These are phyloP conservation scores for Phrynocephalus vlangalii DNA, from an alignment of 2,797 vertebrate genomes.

Conservation along the genomic window DNA sequence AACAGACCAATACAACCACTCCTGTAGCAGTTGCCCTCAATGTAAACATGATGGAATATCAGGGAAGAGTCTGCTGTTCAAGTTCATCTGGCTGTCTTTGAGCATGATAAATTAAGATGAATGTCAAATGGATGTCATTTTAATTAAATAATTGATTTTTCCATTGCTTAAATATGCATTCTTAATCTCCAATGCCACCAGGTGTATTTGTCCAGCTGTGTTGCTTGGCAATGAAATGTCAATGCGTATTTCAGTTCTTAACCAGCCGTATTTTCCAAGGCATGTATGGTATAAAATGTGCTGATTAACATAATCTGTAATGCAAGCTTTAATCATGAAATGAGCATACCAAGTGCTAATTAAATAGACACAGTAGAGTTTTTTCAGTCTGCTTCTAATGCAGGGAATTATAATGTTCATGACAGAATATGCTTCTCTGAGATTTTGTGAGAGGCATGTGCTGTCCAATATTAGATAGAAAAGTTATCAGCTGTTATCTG, in stretches of 20 bases:
- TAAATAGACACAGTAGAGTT: background rate
- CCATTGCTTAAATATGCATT: background rate
- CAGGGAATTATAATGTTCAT: background rate
- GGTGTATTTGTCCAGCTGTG: background rate
- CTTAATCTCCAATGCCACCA: background rate
- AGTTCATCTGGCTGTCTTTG: constrained; percentile 1
- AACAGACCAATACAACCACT: background rate
- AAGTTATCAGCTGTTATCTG: background rate
- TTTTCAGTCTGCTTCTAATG: background rate
- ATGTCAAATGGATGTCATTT: background rate
- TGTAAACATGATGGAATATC: background rate
- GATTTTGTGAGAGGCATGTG: background rate
- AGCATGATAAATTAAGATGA: background rate
- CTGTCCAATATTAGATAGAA: background rate
- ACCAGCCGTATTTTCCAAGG: background rate
- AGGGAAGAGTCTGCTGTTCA: background rate
- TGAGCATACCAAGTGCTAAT: background rate
- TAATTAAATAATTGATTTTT: background rate
- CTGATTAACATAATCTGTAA: background rate
- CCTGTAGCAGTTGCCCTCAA: background rate
- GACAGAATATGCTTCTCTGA: background rate
- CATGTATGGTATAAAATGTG: background rate
- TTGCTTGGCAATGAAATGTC: background rate
- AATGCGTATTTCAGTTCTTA: background rate
- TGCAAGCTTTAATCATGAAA: background rate